Conservation (phyloP, 1,140 invertebrate genomes). For the Fopius arisanus region DNA sequence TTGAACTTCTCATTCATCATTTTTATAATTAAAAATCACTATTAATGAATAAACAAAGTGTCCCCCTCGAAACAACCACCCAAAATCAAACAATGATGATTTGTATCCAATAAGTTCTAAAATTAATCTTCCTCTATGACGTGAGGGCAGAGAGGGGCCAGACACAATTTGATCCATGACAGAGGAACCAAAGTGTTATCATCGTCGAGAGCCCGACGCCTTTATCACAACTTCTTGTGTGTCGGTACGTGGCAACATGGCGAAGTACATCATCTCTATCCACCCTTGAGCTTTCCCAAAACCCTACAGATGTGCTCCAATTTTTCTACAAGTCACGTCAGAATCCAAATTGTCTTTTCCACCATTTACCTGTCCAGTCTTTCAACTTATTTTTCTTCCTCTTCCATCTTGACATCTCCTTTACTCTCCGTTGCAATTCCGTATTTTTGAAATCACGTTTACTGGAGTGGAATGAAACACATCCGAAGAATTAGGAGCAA, state of each 20-base stretch:
- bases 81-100: constrained; percentile 5
- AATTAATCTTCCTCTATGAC: constrained; percentile 13
- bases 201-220: constrained; percentile 23
- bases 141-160: constrained; percentile 28
- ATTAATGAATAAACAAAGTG: constrained; percentile 55
- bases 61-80: constrained; percentile 29
- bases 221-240: constrained; percentile 33
- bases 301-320: no score
- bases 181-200: constrained; percentile 53
- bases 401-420: no score
- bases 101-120: constrained; percentile 1
- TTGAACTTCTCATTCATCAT: constrained; percentile 39
- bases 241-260: constrained; percentile 15
- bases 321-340: no score
- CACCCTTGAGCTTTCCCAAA: no score
- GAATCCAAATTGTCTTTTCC: no score
- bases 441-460: neutral
- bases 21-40: constrained; percentile 56
- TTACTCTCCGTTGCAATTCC: neutral
- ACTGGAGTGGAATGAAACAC: neutral
- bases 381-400: no score
- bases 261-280: no score
- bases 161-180: constrained; percentile 45
- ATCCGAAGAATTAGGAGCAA: neutral
- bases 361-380: no score